phyloP scores from a whole-genome alignment of 2,113 vertebrate genomes.

The Aplodontia rufa region DNA sequence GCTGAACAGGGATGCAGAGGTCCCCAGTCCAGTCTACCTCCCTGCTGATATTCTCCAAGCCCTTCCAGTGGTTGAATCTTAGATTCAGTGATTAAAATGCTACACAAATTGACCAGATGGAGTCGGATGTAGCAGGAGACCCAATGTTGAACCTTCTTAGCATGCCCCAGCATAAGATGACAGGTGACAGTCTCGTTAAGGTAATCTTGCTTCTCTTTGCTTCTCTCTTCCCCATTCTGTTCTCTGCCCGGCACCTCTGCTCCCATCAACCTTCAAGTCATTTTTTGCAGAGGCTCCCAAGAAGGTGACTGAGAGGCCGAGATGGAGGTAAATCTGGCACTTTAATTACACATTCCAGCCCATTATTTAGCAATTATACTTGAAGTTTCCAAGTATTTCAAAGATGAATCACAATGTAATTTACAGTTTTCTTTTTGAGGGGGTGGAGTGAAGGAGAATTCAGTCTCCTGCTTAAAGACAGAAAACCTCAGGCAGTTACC shows the following conservation, averaged over 20 bases:
- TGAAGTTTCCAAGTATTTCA: not conserved
- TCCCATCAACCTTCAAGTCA: not conserved
- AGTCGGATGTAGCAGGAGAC: not conserved
- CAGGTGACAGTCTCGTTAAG: not conserved
- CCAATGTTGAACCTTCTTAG: not conserved
- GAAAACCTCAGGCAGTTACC: not conserved
- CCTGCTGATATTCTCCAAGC: not conserved
- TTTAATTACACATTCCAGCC: not conserved
- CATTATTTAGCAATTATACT: not conserved
- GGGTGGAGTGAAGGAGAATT: not conserved
- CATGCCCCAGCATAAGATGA: not conserved
- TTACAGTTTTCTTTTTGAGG: not conserved
- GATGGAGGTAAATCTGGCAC: not conserved
- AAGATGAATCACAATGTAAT: not conserved
- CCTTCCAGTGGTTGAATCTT: not conserved
- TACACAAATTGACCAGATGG: not conserved
- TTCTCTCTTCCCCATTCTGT: not conserved
- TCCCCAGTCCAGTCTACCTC: not conserved
- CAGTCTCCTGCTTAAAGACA: not conserved
- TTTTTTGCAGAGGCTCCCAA: not conserved
- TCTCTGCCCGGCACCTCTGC: not conserved
- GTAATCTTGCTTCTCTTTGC: not conserved
- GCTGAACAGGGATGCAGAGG: not conserved
- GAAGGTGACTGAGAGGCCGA: not conserved
- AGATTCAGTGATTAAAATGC: not conserved